These are phyloP conservation scores for Triplophysa rosa DNA, from an alignment of 2,113 vertebrate genomes.

Conservation along the genomic window DNA sequence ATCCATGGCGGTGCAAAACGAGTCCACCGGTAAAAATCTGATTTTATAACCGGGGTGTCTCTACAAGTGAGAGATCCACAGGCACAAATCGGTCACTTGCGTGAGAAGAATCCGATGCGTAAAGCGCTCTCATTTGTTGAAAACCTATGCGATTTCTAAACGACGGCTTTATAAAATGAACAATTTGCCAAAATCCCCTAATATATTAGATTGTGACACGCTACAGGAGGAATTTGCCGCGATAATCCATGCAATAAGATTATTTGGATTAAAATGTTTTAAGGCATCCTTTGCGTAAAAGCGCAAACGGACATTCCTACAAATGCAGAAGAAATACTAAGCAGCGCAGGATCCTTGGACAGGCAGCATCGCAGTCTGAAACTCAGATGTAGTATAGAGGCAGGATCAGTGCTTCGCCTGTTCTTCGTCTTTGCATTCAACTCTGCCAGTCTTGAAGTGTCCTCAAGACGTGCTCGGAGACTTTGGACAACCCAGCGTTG, in stretches of 20 bases:
- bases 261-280: background rate
- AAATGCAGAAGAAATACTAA: background rate
- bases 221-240: background rate
- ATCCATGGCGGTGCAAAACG: slow-evolving; percentile 70
- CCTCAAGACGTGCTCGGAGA: slow-evolving; percentile 38
- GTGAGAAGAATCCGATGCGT: slow-evolving; percentile 7
- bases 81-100: slow-evolving; percentile 9
- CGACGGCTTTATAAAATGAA: background rate
- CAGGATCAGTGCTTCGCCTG: slow-evolving; percentile 25
- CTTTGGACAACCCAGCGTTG: slow-evolving; percentile 35
- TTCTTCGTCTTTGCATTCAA: slow-evolving; percentile 40
- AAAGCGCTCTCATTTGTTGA: background rate
- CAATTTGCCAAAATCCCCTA: background rate
- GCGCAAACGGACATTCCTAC: background rate
- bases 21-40: slow-evolving; percentile 42
- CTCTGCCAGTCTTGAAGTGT: slow-evolving; percentile 27
- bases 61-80: slow-evolving; percentile 23
- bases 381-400: background rate
- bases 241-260: slow-evolving; percentile 18
- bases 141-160: background rate
- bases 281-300: background rate
- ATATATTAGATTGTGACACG: background rate
- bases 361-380: background rate
- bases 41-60: slow-evolving; percentile 21
- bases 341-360: background rate